phyloP scores from a whole-genome alignment of 2,888 invertebrate genomes.

The Leptarthrus brevirostris region DNA sequence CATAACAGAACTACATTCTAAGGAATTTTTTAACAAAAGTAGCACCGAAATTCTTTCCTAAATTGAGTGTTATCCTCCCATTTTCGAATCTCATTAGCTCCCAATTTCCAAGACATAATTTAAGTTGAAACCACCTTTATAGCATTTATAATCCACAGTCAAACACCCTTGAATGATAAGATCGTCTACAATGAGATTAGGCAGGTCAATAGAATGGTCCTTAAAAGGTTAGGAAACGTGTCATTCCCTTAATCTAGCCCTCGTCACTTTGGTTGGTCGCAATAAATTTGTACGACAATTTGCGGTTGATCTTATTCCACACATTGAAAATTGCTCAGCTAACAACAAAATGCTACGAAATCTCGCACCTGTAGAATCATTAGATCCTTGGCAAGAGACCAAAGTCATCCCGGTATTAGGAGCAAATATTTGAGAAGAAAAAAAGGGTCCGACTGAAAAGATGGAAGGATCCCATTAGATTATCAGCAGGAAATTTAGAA shows the following conservation, averaged over 20 bases:
- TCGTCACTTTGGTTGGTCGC: conserved; percentile 39
- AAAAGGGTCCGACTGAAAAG: conserved; percentile 21
- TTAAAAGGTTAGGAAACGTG: conserved; percentile 14
- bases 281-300: conserved; percentile 43
- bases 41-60: neutral
- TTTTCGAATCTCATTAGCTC: conserved; percentile 23
- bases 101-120: conserved; percentile 16
- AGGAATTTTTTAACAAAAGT: neutral
- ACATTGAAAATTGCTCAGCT: neutral
- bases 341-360: neutral
- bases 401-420: conserved; percentile 14
- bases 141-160: conserved; percentile 15
- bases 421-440: conserved; percentile 34
- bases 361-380: conserved; percentile 41
- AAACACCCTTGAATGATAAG: conserved; percentile 24
- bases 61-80: neutral
- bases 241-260: conserved; percentile 35
- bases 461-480: conserved; percentile 39
- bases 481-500: conserved; percentile 45
- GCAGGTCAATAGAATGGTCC: conserved; percentile 1
- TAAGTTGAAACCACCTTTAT: neutral
- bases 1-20: too few relatives aligned
- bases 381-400: conserved; percentile 9
- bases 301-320: conserved; percentile 21
- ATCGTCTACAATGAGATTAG: conserved; percentile 35